Percentiles rank a stretch among this genome's conserved stretches.
Evolutionary conservation across 1,140 invertebrate species (phyloP).

Genomic region (Stegodyphus mimosarum): DNA sequence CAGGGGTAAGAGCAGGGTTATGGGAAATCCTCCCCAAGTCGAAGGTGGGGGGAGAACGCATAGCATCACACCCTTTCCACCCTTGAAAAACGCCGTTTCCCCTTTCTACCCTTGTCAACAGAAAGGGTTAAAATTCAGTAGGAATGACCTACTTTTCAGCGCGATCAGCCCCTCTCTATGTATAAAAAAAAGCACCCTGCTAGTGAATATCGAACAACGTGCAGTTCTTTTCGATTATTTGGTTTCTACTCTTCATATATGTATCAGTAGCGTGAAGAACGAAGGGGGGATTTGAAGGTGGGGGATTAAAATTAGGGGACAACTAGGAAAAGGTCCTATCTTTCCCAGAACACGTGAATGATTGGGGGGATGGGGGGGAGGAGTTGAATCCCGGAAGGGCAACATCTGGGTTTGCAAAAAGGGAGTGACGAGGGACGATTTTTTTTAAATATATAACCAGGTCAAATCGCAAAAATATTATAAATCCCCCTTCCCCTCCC

Average conservation of each 20-base stretch:
- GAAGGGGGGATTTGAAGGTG: background rate
- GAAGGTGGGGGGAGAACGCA: background rate
- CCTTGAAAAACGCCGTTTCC: conserved; percentile 35
- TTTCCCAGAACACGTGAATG: no score
- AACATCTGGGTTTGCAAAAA: conserved; percentile 6
- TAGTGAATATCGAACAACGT: background rate
- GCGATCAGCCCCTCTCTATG: background rate
- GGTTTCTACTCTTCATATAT: no score
- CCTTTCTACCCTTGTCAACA: conserved; percentile 13
- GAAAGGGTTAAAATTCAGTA: conserved; percentile 44
- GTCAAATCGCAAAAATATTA: conserved; percentile 55
- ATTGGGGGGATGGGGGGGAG: background rate
- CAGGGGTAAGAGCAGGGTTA: background rate
- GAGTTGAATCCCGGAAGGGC: conserved; percentile 14
- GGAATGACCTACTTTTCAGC: conserved; percentile 48
- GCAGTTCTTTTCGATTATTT: no score
- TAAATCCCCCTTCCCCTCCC: conserved; percentile 15
- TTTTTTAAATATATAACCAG: conserved; percentile 19
- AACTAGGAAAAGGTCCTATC: conserved; percentile 3
- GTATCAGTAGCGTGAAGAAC: no score
- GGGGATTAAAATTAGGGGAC: conserved; percentile 1
- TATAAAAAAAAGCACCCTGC: background rate
- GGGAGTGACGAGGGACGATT: background rate
- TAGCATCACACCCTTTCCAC: conserved; percentile 32
- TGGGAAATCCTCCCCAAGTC: background rate